phyloP scores from a whole-genome alignment of 2,113 vertebrate genomes.

The Dromaius novaehollandiae region DNA sequence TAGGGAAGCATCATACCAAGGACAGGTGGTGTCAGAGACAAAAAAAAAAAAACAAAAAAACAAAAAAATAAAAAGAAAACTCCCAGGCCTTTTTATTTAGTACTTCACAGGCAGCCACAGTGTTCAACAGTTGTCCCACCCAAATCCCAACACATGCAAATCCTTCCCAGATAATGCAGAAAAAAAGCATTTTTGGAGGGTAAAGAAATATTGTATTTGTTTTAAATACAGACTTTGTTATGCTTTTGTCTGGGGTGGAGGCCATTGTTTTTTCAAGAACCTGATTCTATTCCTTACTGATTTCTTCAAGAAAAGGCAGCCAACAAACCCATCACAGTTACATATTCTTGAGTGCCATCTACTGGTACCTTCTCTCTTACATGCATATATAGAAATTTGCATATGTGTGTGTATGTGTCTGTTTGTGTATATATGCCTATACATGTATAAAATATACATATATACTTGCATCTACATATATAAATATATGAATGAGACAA shows the following conservation, averaged over 20 bases:
- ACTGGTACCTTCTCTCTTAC: conserved; percentile 30
- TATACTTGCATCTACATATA: neutral
- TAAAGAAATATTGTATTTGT: neutral
- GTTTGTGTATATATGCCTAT: neutral
- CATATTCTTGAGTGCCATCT: conserved; percentile 55
- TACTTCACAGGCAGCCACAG: neutral
- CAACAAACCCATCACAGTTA: neutral
- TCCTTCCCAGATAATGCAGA: neutral
- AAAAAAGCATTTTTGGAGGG: neutral
- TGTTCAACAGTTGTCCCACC: neutral
- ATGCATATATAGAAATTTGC: neutral
- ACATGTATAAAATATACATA: neutral
- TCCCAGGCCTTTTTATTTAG: neutral
- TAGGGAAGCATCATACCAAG: neutral
- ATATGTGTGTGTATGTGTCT: neutral
- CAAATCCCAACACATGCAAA: neutral
- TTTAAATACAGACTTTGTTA: neutral
- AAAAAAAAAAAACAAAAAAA: neutral
- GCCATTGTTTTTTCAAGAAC: neutral
- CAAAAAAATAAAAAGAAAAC: neutral
- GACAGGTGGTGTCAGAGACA: neutral
- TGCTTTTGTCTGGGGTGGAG: neutral
- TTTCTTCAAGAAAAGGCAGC: conserved; percentile 7
- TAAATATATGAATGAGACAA: neutral
- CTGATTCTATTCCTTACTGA: conserved; percentile 4